Evolutionary conservation across 2,797 vertebrate genomes (phyloP).

Genomic region (Heliangelus exortis): DNA sequence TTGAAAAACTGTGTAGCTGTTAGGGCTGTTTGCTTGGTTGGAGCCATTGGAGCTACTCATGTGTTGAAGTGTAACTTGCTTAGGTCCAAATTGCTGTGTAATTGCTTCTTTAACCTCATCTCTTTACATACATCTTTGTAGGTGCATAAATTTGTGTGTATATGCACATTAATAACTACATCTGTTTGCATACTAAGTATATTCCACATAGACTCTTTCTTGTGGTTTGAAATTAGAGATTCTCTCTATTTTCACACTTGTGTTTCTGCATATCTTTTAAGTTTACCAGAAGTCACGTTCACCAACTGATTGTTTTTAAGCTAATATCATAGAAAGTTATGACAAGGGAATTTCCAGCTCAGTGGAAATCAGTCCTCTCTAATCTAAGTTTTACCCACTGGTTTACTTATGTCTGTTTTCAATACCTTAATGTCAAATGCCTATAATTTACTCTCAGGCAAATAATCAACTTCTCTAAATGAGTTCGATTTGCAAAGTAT

Average conservation of each 20-base stretch:
- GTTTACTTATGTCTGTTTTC: neutral
- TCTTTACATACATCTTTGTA: neutral
- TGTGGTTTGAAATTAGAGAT: neutral
- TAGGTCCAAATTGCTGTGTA: neutral
- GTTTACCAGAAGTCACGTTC: neutral
- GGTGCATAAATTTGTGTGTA: neutral
- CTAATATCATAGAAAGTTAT: neutral
- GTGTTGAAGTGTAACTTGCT: neutral
- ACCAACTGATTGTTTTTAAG: neutral
- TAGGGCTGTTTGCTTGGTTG: neutral
- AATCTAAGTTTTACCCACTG: neutral
- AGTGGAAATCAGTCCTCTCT: neutral
- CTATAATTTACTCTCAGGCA: neutral
- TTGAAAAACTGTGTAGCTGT: neutral
- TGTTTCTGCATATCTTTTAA: neutral
- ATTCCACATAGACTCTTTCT: neutral
- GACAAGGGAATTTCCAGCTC: neutral
- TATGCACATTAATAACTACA: neutral
- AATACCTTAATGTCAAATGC: neutral
- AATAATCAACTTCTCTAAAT: neutral
- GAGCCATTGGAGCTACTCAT: neutral
- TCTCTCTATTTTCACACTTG: neutral
- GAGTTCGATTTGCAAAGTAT: neutral
- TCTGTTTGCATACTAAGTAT: neutral
- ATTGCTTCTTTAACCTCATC: slow-evolving; percentile 7